Evolutionary conservation across 2,797 vertebrate species (phyloP), one percentile per base, ranked within the genome.

Genomic region (Champsocephalus gunnari): DNA sequence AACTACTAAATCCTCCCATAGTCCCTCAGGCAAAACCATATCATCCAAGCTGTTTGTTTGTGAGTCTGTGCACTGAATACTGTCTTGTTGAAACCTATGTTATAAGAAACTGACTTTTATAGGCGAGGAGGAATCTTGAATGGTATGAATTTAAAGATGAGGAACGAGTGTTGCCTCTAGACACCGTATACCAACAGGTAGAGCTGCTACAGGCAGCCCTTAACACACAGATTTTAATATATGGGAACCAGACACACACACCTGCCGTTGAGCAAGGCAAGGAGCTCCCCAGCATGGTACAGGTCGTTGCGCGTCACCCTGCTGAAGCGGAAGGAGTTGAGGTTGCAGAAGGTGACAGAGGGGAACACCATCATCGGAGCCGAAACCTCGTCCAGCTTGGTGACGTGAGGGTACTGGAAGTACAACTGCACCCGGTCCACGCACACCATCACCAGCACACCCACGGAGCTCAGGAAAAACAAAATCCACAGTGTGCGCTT

Each of bases 321-420:
- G 89, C 96, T 97, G 92, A 99, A 99, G 41, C 98, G 98, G 45
- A 99, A 99, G 87, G 98, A 96, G 59, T 99, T 99, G 92, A 99
- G 98, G 94, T 99, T 99, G 96, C 98, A 99, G 95, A 99, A 96
- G 87, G 98, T 99, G 94, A 99, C 90, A 0, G 97, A 93, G 0
- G 98, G 98, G 93, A 99, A 99, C 71, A 93, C 90, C 91, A 99
- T 96, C 86, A 88, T 88, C 65, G 93, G 91, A 65, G 96, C 90
- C 1, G 96, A 91, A 91, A 99, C 95, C 94, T 99, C 98, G n/a
- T 99, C 98, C 79, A 99, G 97, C 86, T 97, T 98, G 92, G 98
- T 99, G 91, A 99, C 95, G 12, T 99, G 97, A 7, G 98, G 98
- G 92, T 99, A 98, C 93, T 96, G 95, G 89, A 99, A 97, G 89